A percentile compares a stretch with the other conserved stretches of the same genome.
Conservation (phyloP, 2,888 invertebrate genomes). For the Drosophila koepferae region DNA sequence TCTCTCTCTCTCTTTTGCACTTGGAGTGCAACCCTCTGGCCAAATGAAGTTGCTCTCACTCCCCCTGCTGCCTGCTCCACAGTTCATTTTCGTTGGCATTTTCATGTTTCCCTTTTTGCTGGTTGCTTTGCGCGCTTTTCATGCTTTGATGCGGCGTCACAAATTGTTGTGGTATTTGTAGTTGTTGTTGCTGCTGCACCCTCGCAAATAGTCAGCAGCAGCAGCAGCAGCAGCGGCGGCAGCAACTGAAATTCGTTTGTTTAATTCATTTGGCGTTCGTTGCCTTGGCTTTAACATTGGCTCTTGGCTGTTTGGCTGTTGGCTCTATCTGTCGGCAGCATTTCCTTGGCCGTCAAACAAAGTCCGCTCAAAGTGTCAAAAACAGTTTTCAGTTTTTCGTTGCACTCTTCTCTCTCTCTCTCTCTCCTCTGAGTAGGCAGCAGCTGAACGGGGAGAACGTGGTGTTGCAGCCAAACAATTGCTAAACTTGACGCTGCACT, state of each 20-base stretch:
- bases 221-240: conserved; percentile 11
- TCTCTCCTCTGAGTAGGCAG: neutral
- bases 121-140: conserved; percentile 72
- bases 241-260: conserved; percentile 39
- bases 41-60: conserved; percentile 64
- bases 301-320: conserved; percentile 21
- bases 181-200: conserved; percentile 16
- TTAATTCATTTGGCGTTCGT: conserved; percentile 59
- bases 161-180: conserved; percentile 81
- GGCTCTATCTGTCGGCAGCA: conserved; percentile 59
- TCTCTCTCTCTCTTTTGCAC: neutral
- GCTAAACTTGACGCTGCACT: conserved; percentile 61
- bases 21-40: conserved; percentile 25
- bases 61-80: conserved; percentile 1
- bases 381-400: conserved; percentile 63
- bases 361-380: conserved; percentile 74
- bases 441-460: neutral
- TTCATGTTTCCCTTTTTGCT: conserved; percentile 58
- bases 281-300: conserved; percentile 56
- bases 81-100: conserved; percentile 42
- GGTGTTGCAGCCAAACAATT: conserved; percentile 32
- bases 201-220: conserved; percentile 27
- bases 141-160: conserved; percentile 82
- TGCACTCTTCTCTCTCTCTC: conserved; percentile 21
- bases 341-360: conserved; percentile 61